Evolutionary conservation across 2,113 vertebrate species (phyloP).

Genomic region (Choloepus hoffmanni): DNA sequence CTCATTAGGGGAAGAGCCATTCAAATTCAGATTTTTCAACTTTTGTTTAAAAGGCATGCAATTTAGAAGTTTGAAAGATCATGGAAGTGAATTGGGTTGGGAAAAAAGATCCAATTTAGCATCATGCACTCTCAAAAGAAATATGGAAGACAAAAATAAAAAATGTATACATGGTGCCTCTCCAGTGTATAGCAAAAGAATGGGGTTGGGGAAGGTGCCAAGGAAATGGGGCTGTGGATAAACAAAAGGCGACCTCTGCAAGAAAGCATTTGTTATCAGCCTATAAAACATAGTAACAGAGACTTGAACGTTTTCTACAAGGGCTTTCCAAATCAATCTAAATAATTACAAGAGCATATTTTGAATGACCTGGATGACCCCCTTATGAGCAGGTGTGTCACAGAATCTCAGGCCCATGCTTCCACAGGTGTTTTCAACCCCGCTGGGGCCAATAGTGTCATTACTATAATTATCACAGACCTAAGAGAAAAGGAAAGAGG

Average conservation of each 20-base stretch:
- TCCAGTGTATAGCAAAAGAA: neutral
- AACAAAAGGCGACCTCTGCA: neutral
- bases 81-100: neutral
- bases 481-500: neutral
- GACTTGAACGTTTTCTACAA: neutral
- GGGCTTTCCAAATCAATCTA: constrained; percentile 4
- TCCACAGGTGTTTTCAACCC: neutral
- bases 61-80: neutral
- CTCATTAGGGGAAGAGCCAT: neutral
- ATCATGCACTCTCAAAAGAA: neutral
- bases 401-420: neutral
- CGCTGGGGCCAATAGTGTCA: rapidly evolving
- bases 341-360: neutral
- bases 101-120: neutral
- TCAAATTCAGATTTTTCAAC: neutral
- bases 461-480: neutral
- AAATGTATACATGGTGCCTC: neutral
- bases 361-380: neutral
- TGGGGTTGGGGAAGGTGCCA: neutral
- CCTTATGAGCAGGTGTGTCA: neutral
- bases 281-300: neutral
- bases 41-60: constrained; percentile 21
- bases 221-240: rapidly evolving
- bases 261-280: neutral
- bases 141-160: neutral